Percentiles rank a stretch among this genome's conserved stretches.
These are phyloP conservation scores for Stenotaenia linearis DNA, from an alignment of 2,888 invertebrate species.

Conservation along the genomic window DNA sequence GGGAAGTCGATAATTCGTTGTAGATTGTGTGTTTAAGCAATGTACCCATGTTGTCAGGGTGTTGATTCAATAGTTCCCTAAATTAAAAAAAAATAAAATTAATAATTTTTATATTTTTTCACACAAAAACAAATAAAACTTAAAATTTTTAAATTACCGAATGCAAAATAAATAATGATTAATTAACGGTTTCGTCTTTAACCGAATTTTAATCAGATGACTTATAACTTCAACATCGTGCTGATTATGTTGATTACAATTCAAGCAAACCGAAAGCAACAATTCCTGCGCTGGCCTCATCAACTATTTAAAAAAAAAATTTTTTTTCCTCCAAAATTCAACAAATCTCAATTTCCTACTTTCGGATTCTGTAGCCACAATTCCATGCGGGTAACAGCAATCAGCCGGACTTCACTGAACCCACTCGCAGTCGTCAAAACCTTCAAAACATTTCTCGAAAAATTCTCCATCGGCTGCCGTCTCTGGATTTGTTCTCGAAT, in stretches of 20 bases:
- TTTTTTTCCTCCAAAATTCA: too few relatives aligned
- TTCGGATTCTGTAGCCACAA: slow-evolving; percentile 92
- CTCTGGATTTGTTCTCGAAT: slow-evolving; percentile 81
- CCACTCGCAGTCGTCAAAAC: slow-evolving; percentile 80
- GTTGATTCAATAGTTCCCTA: slow-evolving; percentile 80
- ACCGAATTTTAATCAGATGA: slow-evolving; percentile 77
- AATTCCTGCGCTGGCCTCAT: slow-evolving; percentile 88
- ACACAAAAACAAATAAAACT: not conserved
- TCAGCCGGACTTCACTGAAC: slow-evolving; percentile 73
- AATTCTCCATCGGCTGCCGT: slow-evolving; percentile 68
- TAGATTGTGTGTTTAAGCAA: slow-evolving; percentile 86
- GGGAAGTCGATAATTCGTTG: slow-evolving; percentile 80
- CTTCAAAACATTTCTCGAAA: slow-evolving; percentile 80
- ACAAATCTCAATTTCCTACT: not conserved
- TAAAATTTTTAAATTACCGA: slow-evolving; percentile 45
- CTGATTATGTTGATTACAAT: slow-evolving; percentile 66
- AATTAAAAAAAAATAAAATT: slow-evolving; percentile 1
- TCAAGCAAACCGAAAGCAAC: slow-evolving; percentile 81
- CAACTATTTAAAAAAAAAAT: slow-evolving; percentile 52
- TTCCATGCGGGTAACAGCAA: slow-evolving; percentile 75
- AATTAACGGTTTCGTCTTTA: slow-evolving; percentile 89
- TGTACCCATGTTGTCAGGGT: slow-evolving; percentile 74
- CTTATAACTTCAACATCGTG: slow-evolving; percentile 72
- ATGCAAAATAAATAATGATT: slow-evolving; percentile 82
- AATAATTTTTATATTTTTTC: not conserved